Evolutionary conservation across 2,888 invertebrate species (phyloP).

Genomic region (Gryllus longicercus): DNA sequence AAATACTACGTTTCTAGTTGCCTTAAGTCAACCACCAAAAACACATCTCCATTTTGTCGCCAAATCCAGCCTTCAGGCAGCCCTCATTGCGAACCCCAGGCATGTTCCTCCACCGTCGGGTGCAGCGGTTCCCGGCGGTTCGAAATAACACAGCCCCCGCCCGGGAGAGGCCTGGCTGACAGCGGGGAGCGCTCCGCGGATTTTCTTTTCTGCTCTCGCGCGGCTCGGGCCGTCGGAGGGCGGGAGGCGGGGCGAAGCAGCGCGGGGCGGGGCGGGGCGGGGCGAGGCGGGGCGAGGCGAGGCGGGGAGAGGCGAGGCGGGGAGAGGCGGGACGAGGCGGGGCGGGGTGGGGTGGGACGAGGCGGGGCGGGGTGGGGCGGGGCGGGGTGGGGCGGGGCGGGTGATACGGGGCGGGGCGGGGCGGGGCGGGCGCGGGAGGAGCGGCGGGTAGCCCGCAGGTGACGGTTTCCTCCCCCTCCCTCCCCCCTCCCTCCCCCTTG

Average conservation of each 20-base stretch:
- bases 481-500: background rate
- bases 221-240: background rate
- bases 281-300: background rate
- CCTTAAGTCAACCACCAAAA: no score
- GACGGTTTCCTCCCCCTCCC: background rate
- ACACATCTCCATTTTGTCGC: no score
- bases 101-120: no score
- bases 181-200: background rate
- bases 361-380: background rate
- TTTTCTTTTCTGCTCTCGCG: background rate
- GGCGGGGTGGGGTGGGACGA: background rate
- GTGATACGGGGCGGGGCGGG: no score
- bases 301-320: background rate
- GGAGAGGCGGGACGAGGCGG: background rate
- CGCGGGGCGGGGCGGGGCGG: background rate
- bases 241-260: background rate
- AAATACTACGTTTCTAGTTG: no score
- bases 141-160: background rate
- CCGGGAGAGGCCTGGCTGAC: slow-evolving; percentile 19
- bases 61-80: no score
- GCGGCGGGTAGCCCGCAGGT: background rate
- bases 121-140: background rate
- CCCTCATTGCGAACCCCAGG: no score
- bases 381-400: background rate
- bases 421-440: background rate